Evolutionary conservation across 37 sponge, comb jelly and placozoan genomes (phyloP).

Genomic region (Theonella swinhoei): DNA sequence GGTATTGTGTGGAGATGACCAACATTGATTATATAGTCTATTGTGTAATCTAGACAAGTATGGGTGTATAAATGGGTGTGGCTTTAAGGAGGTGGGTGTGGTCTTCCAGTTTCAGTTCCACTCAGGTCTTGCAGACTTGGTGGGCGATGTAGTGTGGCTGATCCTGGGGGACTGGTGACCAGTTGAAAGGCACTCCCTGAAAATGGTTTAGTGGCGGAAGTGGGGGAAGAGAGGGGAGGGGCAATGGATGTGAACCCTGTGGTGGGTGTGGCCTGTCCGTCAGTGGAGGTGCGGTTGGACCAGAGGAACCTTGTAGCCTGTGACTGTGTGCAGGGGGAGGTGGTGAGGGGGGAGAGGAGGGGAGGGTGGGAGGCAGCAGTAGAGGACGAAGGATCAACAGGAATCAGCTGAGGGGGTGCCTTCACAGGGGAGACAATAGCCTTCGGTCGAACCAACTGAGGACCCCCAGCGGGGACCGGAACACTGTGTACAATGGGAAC

Average conservation of each 20-base stretch:
- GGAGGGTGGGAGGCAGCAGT: background rate
- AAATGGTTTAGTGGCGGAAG: constrained; percentile 22
- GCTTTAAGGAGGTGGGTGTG: background rate
- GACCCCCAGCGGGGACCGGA: background rate
- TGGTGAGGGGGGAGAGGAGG: background rate
- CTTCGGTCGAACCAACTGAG: constrained; percentile 33
- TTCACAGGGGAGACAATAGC: constrained; percentile 44
- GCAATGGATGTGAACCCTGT: constrained; percentile 25
- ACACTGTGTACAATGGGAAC: constrained; percentile 30
- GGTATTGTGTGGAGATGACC: too few relatives aligned
- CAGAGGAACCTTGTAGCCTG: background rate
- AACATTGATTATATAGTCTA: too few relatives aligned
- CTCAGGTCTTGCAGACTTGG: background rate
- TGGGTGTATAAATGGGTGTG: too few relatives aligned
- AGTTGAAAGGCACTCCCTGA: constrained; percentile 47
- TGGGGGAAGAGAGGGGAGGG: constrained; percentile 39
- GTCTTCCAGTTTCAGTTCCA: background rate
- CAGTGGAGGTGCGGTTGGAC: background rate
- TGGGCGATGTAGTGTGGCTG: background rate
- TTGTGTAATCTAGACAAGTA: too few relatives aligned
- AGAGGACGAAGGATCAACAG: background rate
- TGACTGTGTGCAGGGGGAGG: background rate
- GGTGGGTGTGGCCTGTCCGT: background rate
- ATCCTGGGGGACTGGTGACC: constrained; percentile 9
- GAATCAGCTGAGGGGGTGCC: background rate